Evolutionary conservation across 2,113 vertebrate genomes (phyloP), one percentile per base, ranked within the genome.

Genomic region (Clarias gariepinus): DNA sequence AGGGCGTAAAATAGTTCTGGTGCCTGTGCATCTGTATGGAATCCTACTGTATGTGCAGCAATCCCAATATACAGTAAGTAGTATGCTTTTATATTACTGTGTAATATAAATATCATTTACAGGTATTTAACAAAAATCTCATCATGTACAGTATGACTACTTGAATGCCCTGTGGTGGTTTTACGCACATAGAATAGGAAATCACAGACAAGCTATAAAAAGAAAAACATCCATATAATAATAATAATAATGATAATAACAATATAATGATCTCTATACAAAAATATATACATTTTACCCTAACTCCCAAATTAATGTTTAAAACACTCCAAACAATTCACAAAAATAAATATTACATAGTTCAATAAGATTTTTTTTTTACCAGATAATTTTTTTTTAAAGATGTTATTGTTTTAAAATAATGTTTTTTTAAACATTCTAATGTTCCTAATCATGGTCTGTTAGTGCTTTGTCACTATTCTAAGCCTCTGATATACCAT

Each of bases 241-340:
- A 82, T 82, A 61, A 81, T 61, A 30, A 36, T 36, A 3, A 36
- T 36, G 3, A n/a, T n/a, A n/a, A n/a, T n/a, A n/a, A n/a, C n/a
- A n/a, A n/a, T n/a, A 41, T 41, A 6, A 41, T 41, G 4, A 41
- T 41, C 36, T 41, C 41, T 41, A 41, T 41, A 6, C 41, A 41
- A 66, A 82, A 82, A 71, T 36, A 41, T 57, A 68, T 58, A 85
- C 36, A 64, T 30, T 63, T 77, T 25, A 53, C 52, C 16, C 13
- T 63, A 52, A 77, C 36, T 64, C 2, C 57, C 55, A 60, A 19
- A 71, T 15, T 15, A 57, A 69, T 55, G 53, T 69, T 76, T 53
- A 77, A 30, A 85, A 53, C 33, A 64, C 53, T 61, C 18, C 68
- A 76, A 33, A 41, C 53, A 30, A 18, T 61, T 64, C 5, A n/a